These are phyloP conservation scores for Tolypeutes matacus DNA, from an alignment of 2,797 vertebrate genomes.

Conservation along the genomic window DNA sequence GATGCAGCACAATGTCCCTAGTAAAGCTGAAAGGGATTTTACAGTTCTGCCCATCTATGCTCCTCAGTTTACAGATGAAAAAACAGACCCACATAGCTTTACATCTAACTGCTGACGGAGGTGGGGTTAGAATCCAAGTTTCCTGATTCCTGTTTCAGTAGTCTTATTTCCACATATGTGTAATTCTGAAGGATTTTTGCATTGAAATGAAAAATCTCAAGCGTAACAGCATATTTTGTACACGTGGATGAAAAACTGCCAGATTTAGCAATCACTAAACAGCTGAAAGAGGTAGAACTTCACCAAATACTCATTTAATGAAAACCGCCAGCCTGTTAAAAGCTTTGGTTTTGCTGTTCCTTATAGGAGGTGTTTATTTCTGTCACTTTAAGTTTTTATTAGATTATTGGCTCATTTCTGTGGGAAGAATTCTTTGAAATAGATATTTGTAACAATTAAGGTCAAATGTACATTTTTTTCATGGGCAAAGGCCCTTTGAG, in stretches of 20 bases:
- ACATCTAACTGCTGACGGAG: background rate
- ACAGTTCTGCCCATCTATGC: background rate
- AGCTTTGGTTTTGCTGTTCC: slow-evolving; percentile 48
- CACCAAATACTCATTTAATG: background rate
- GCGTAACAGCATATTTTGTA: background rate
- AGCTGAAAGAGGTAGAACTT: background rate
- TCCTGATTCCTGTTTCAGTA: background rate
- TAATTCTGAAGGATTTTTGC: background rate
- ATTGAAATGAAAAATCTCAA: slow-evolving; percentile 20
- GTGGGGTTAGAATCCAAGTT: background rate
- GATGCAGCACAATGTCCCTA: background rate
- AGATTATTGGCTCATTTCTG: slow-evolving; percentile 34
- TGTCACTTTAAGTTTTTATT: slow-evolving; percentile 33
- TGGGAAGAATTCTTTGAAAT: slow-evolving; percentile 69
- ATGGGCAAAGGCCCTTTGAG: background rate
- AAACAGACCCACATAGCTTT: slow-evolving; percentile 26
- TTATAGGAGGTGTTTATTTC: background rate
- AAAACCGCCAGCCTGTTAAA: background rate
- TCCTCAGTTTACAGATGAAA: slow-evolving; percentile 45
- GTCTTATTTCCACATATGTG: background rate
- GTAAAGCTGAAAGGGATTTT: slow-evolving; percentile 33
- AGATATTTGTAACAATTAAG: slow-evolving; percentile 61
- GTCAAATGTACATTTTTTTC: slow-evolving; percentile 53
- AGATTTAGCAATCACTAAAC: background rate
- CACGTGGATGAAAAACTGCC: background rate